Conservation (phyloP, 2,888 invertebrate species). For the Macrosoma leucophasiata region DNA sequence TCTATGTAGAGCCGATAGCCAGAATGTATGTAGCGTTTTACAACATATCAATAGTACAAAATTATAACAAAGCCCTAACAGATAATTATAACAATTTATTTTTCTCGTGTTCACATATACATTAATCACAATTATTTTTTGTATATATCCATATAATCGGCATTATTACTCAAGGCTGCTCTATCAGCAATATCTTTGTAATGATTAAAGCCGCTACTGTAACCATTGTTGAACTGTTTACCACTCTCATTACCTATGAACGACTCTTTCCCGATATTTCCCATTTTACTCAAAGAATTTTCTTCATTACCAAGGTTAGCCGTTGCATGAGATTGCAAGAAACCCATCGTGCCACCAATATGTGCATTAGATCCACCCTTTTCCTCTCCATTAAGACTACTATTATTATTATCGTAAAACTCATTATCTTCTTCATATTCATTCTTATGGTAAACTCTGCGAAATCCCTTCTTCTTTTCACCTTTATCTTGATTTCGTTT, state of each 20-base stretch:
- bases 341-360: constrained; percentile 42
- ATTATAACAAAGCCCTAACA: too few relatives aligned
- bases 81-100: too few relatives aligned
- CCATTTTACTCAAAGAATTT: constrained; percentile 31
- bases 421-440: constrained; percentile 62
- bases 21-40: too few relatives aligned
- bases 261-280: constrained; percentile 29
- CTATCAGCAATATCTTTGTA: constrained; percentile 45
- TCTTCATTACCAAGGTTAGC: constrained; percentile 35
- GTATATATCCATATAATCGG: constrained; percentile 37
- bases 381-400: constrained; percentile 39
- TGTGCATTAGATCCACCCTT: constrained; percentile 37
- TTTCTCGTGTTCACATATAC: too few relatives aligned
- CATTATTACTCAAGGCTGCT: constrained; percentile 40
- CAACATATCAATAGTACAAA: too few relatives aligned
- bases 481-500: constrained; percentile 47
- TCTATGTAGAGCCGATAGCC: too few relatives aligned
- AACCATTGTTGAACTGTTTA: constrained; percentile 28
- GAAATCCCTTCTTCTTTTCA: constrained; percentile 53
- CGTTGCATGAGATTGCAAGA: constrained; percentile 38
- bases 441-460: constrained; percentile 58
- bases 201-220: constrained; percentile 34
- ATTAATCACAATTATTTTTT: too few relatives aligned
- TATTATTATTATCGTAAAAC: constrained; percentile 54
- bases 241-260: constrained; percentile 35